Base-by-base conservation (phyloP, 2,888 invertebrate genomes). In the Alloscopus bannaensis region DNA sequence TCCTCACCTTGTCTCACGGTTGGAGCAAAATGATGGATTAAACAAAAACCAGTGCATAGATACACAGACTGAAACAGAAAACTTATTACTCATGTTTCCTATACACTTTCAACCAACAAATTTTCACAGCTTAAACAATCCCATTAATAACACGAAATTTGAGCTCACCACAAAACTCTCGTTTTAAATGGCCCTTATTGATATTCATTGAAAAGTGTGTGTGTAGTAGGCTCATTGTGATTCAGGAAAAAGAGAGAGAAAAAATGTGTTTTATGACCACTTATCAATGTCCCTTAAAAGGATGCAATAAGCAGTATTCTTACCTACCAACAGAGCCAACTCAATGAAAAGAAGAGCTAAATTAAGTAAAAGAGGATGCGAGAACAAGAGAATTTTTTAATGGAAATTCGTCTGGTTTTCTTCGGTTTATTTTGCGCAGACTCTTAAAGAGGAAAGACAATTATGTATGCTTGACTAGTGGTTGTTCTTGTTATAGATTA, bases 141-240 rank as follows among this genome's bases (percentile, higher is more conserved):
- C 31, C 69, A 70, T 70, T 70, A 70, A 70, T 59, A 59, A 70
- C 22, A 40, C 26, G 69, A 57, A 42, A 55, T 29, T 68, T 55
- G 69, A 59, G 69, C 28, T 16, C 18, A n/a, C n/a, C n/a, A n/a
- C n/a, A n/a, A 20, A 22, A 40, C 28, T 40, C 20, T 57, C 57
- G n/a, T 60, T 45, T 71, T 60, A 13, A 70, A 72, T 50, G 64
- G 50, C 26, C 22, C 72, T 72, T 72, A 72, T 72, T 72, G 72
- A 72, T 72, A 72, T 72, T 72, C 72, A 72, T 72, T 72, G 72
- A 72, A 72, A 72, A 57, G 31, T 29, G 57, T 29, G 2, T 57
- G 57, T 13, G 16, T 57, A 29, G 26, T 8, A 57, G 57, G 29
- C 3, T 57, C 29, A 55, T 55, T 20, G 3, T 50, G 11, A 3